Base-by-base conservation (phyloP, 2,888 invertebrate genomes). In the Lapara coniferarum region DNA sequence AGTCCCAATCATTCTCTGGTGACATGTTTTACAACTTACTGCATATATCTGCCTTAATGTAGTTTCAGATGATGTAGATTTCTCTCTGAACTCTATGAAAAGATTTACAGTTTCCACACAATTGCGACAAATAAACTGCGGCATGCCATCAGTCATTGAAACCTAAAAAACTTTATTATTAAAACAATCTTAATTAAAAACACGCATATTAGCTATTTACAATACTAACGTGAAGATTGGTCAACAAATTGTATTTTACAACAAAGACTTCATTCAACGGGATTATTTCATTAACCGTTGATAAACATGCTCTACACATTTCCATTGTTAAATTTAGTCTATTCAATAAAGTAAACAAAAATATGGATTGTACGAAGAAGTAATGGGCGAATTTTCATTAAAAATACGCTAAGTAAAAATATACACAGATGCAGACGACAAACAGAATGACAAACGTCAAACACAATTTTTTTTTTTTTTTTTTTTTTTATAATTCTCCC, bases 241-340 rank as follows among this genome's bases (percentile, higher is more conserved):
- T 91, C 12, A 91, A 75, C 66, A 86, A 73, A 73, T 89, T 90
- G 74, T 85, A 91, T 66, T 81, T 83, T 14, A 12, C 71, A 49
- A 87, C 71, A 68, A 84, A 83, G 68, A 67, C 71, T 71, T 85
- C 83, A 74, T 88, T 80, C 53, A 90, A 70, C 25, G 74, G 74
- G 59, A 78, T 71, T 75, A 89, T 74, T 30, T 74, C 72, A 63
- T 71, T 76, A 63, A 79, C 82, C 37, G 80, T 78, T 69, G 80
- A 69, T 71, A 90, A 75, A 79, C 91, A 91, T 30, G 86, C 86
- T 76, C 90, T 83, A 76, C 91, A 91, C 72, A 85, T 79, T 30
- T 82, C 80, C 88, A 89, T 89, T 49, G n/a, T 72, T 56, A 58
- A 25, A 25, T 25, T 37, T 37, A 37, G 37, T 37, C 1, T 16